Conservation (phyloP, 2,888 invertebrate species). For the Dryocosmus kuriphilus region DNA sequence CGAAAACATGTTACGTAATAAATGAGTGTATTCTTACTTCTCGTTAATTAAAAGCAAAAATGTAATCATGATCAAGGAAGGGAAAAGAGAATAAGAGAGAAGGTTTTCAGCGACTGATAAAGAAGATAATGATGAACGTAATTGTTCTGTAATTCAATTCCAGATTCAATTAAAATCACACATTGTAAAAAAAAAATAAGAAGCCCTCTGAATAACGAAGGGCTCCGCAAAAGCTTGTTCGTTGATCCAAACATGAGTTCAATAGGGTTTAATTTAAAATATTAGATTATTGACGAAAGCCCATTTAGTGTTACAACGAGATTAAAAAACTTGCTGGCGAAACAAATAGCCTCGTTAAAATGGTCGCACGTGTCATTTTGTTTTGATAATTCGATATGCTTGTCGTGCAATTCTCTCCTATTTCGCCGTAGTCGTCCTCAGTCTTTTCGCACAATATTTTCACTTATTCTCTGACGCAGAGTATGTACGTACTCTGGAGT, state of each 20-base stretch:
- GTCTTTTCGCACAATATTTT: neutral
- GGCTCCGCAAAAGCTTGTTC: neutral
- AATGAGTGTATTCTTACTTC: neutral
- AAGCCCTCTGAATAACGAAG: neutral
- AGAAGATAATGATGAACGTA: neutral
- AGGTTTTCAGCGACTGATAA: neutral
- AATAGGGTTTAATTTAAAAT: neutral
- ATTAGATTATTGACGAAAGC: neutral
- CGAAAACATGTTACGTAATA: neutral
- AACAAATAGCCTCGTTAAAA: neutral
- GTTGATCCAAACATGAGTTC: neutral
- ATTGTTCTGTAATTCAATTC: neutral
- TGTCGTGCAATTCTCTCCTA: neutral
- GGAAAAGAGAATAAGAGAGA: neutral
- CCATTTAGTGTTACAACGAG: neutral
- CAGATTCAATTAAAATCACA: neutral
- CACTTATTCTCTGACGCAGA: neutral
- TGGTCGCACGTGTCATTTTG: neutral
- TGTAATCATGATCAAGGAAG: neutral
- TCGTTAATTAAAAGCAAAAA: neutral
- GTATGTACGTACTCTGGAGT: constrained; percentile 6
- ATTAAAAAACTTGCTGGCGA: neutral
- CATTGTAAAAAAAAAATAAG: neutral
- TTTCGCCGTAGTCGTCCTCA: neutral
- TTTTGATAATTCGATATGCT: constrained; percentile 9